Evolutionary conservation across 1,140 invertebrate species (phyloP), one percentile per base, ranked within the genome.

Genomic region (Anthonomus grandis): DNA sequence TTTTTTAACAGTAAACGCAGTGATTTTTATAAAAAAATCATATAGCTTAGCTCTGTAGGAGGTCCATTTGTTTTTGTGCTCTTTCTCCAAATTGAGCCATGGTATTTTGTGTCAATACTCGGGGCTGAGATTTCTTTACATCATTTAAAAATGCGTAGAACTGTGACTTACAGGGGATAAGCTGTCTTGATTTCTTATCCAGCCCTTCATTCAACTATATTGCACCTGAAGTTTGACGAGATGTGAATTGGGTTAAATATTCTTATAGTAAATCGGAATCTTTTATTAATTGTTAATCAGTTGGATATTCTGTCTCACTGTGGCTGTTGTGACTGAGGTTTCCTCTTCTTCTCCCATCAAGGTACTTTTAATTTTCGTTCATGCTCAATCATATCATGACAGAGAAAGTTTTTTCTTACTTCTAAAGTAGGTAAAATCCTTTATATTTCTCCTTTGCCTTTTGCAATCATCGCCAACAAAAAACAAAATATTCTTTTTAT

Each of bases 311-410:
- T 15, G 13, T 38, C 13, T 38, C 37, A 38, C 17, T 5, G 37
- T 13, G 37, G 37, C 37, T 38, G 13, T 38, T n/a, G n/a, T n/a
- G 17, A 38, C 37, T 38, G 37, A 15, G 17, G 37, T 31, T 31
- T 8, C 27, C n/a, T 31, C 37, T 38, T 38, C 5, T 15, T 38
- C 37, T 38, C 17, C 37, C 5, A 15, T 13, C 37, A 38, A 38
- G 37, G 37, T 38, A 38, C 17, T 38, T 38, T 38, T 38, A 15
- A 38, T 38, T 38, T 13, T 15, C 37, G 37, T 38, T 38, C 37
- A 38, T 38, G 37, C 37, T 38, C 17, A 38, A 38, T 38, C 37
- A 38, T 38, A 38, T 38, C 37, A 38, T n/a, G 37, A 38, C 10
- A 38, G 37, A 38, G 17, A 38, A 38, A 31, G 27, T n/a, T n/a